Conservation (phyloP, 2,888 invertebrate genomes). For the Drosophila neonasuta region DNA sequence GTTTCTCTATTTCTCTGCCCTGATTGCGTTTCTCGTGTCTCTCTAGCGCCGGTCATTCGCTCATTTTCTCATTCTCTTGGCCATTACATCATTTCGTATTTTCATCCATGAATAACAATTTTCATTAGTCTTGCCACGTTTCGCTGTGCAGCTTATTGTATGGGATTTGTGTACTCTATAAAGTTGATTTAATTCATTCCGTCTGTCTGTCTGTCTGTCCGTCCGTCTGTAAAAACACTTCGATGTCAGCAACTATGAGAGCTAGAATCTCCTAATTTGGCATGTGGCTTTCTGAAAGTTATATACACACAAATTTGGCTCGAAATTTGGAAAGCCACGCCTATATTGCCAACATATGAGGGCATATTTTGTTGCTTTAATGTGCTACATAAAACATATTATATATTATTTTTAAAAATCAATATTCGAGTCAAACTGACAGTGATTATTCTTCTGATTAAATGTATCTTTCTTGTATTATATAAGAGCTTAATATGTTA, state of each 20-base stretch:
- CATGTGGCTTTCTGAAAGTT: not conserved
- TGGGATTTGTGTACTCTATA: not conserved
- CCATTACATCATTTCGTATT: conserved; percentile 74
- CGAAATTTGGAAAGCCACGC: not conserved
- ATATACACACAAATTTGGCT: too few relatives aligned
- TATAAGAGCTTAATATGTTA: too few relatives aligned
- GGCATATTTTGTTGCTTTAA: too few relatives aligned
- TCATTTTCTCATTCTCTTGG: conserved; percentile 10
- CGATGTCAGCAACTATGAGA: not conserved
- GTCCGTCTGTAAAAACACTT: not conserved
- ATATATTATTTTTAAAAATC: too few relatives aligned
- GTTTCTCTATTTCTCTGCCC: not conserved
- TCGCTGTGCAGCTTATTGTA: not conserved
- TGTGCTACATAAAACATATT: too few relatives aligned
- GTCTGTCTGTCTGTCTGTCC: not conserved
- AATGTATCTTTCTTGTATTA: too few relatives aligned
- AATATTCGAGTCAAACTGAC: too few relatives aligned
- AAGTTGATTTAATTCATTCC: not conserved
- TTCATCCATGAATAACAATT: conserved; percentile 71
- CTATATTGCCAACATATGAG: not conserved
- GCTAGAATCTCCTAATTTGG: not conserved
- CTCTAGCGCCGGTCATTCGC: not conserved
- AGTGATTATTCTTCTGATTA: too few relatives aligned
- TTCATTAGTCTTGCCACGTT: conserved; percentile 29
- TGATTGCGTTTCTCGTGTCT: not conserved